phyloP scores from a whole-genome alignment of 2,888 invertebrate genomes.

The Tolmerus cingulatus region DNA sequence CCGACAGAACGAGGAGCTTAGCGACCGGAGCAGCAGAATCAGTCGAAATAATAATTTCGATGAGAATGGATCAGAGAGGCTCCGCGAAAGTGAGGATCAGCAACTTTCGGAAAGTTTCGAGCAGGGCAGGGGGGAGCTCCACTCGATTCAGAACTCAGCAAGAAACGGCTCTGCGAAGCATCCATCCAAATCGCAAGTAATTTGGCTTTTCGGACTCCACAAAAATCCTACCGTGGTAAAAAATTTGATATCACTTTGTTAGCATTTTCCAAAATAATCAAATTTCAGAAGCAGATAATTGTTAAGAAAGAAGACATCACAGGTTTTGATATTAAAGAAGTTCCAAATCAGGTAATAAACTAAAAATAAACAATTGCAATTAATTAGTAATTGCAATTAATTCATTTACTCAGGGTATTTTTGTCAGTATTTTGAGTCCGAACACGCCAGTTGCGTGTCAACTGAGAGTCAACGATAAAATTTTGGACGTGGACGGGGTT shows the following conservation, averaged over 20 bases:
- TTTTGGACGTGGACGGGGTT: conserved; percentile 60
- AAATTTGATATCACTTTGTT: background rate
- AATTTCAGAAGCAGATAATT: conserved; percentile 57
- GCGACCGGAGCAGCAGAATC: background rate
- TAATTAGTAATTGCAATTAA: background rate
- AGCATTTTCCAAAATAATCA: background rate
- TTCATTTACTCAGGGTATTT: conserved; percentile 55
- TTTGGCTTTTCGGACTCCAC: conserved; percentile 60
- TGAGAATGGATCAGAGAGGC: background rate
- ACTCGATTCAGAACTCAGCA: background rate
- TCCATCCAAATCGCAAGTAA: conserved; percentile 49
- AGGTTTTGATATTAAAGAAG: conserved; percentile 58
- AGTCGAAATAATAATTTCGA: background rate
- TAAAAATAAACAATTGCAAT: background rate
- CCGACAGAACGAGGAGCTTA: background rate
- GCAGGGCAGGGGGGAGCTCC: background rate
- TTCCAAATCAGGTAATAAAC: conserved; percentile 55
- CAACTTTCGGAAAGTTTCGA: background rate
- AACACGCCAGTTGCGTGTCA: conserved; percentile 56
- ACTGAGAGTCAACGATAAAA: conserved; percentile 57
- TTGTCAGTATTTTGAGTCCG: conserved; percentile 56
- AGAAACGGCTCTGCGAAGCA: background rate
- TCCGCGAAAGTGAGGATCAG: background rate
- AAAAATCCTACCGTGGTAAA: conserved; percentile 61
- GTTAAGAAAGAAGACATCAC: conserved; percentile 57